A percentile compares a stretch with the other conserved stretches of the same genome.
These are phyloP conservation scores for Agapetus fuscipes DNA, from an alignment of 2,888 invertebrate genomes.

Conservation along the genomic window DNA sequence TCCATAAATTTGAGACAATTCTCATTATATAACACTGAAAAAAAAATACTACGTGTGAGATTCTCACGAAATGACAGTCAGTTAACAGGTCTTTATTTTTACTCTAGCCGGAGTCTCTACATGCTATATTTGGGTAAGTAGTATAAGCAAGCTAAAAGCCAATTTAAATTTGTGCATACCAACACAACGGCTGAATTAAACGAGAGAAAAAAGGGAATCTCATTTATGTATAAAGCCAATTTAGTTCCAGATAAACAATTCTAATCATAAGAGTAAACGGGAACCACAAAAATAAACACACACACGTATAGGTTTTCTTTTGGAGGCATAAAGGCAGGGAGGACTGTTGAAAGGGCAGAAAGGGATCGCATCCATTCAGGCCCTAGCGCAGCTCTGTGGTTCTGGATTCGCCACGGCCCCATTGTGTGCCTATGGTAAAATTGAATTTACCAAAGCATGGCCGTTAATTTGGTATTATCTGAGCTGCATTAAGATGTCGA, in stretches of 20 bases:
- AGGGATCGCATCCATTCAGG: slow-evolving; percentile 16
- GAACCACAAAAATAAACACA: not conserved
- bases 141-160: slow-evolving; percentile 1
- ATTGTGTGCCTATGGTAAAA: slow-evolving; percentile 17
- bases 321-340: too few species aligned
- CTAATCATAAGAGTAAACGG: not conserved
- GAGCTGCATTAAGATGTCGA: slow-evolving; percentile 17
- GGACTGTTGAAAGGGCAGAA: too few species aligned
- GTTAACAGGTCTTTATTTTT: too few species aligned
- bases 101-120: too few species aligned
- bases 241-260: not conserved
- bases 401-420: slow-evolving; percentile 8
- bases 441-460: slow-evolving; percentile 16
- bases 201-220: not conserved
- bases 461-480: slow-evolving; percentile 16
- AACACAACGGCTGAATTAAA: not conserved
- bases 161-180: too few species aligned
- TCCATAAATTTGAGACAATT: too few species aligned
- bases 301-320: not conserved
- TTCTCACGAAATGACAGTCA: too few species aligned
- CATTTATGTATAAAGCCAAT: slow-evolving; percentile 4
- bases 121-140: not conserved
- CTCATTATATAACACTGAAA: too few species aligned
- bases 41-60: too few species aligned
- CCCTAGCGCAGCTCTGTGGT: slow-evolving; percentile 13